Conservation (phyloP, 2,888 invertebrate genomes). For the Diplolepis rosae region DNA sequence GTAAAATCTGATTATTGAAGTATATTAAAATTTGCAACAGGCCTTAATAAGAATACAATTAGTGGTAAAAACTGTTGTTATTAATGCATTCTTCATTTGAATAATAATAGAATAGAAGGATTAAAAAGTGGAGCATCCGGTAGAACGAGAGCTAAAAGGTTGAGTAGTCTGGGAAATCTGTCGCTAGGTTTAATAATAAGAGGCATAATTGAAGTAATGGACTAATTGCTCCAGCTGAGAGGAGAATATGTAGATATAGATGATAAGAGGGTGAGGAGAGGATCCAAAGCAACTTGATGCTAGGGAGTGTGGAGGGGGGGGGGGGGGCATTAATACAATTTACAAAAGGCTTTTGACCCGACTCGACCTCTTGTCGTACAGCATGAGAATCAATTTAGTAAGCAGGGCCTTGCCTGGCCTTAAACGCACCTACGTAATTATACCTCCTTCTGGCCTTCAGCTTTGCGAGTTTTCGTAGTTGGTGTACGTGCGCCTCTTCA, state of each 20-base stretch:
- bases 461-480: neutral
- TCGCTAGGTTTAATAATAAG: conserved; percentile 55
- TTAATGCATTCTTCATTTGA: neutral
- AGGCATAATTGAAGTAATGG: conserved; percentile 67
- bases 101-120: neutral
- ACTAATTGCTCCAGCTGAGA: conserved; percentile 64
- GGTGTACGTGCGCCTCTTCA: neutral
- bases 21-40: too few species aligned
- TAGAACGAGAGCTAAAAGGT: conserved; percentile 13
- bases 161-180: conserved; percentile 32
- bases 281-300: conserved; percentile 11
- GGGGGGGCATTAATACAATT: conserved; percentile 62
- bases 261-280: neutral
- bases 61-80: too few species aligned
- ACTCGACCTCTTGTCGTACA: conserved; percentile 52
- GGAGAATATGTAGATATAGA: conserved; percentile 49
- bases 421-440: conserved; percentile 26
- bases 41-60: too few species aligned
- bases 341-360: conserved; percentile 68
- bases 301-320: conserved; percentile 2
- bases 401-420: conserved; percentile 15
- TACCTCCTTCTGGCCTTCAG: neutral
- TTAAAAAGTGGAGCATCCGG: conserved; percentile 27
- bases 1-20: too few species aligned
- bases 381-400: conserved; percentile 68